Percentiles rank a stretch among this genome's conserved stretches.
Conservation (phyloP, 1,140 invertebrate species). For the Drosophila carrolli region DNA sequence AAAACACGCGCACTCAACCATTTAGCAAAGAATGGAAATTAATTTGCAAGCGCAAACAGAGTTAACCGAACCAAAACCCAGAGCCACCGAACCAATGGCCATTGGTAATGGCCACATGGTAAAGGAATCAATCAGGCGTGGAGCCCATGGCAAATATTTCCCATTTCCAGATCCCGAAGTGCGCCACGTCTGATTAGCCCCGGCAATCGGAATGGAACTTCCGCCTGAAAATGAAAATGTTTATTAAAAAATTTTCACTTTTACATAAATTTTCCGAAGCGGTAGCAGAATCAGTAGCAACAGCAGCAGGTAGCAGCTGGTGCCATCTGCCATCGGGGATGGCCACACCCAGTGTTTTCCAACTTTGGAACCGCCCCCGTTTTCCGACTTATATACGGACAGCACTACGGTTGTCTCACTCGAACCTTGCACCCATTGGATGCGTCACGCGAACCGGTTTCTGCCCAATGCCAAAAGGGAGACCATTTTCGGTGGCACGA, state of each 20-base stretch:
- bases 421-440: slow-evolving; percentile 46
- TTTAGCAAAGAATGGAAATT: slow-evolving; percentile 61
- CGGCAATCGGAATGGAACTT: slow-evolving; percentile 61
- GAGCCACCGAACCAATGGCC: slow-evolving; percentile 41
- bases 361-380: slow-evolving; percentile 44
- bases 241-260: slow-evolving; percentile 82
- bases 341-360: slow-evolving; percentile 61
- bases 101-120: slow-evolving; percentile 23
- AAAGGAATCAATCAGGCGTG: slow-evolving; percentile 75
- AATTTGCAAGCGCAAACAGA: slow-evolving; percentile 64
- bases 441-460: slow-evolving; percentile 52
- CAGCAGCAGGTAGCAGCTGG: slow-evolving; percentile 58
- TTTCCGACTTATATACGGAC: slow-evolving; percentile 46
- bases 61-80: slow-evolving; percentile 26
- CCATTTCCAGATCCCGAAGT: slow-evolving; percentile 29
- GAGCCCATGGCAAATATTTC: slow-evolving; percentile 41
- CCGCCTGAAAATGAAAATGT: slow-evolving; percentile 77
- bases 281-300: slow-evolving; percentile 9
- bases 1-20: slow-evolving; percentile 66
- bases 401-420: slow-evolving; percentile 58
- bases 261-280: slow-evolving; percentile 65
- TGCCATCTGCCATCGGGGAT: slow-evolving; percentile 36
- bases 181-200: slow-evolving; percentile 64
- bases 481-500: slow-evolving; percentile 50
- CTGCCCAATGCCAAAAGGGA: slow-evolving; percentile 61